These are phyloP conservation scores for Papilio polyxenes DNA, from an alignment of 1,140 invertebrate species.

Conservation along the genomic window DNA sequence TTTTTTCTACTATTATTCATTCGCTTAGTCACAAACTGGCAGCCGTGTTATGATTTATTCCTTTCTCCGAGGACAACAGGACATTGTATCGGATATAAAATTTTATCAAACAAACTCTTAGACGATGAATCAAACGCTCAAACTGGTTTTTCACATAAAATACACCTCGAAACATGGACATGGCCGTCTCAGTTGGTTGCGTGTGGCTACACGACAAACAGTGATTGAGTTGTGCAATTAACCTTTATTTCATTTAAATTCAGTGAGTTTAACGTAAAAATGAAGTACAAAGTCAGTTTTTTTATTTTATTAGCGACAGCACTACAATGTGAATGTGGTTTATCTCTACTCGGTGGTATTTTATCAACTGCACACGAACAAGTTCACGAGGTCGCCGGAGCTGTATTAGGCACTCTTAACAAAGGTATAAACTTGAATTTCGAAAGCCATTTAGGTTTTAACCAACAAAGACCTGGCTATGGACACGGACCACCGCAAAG, in stretches of 20 bases:
- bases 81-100: not conserved
- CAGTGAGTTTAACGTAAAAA: conserved; percentile 38
- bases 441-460: conserved; percentile 39
- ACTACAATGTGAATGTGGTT: conserved; percentile 45
- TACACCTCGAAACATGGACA: conserved; percentile 28
- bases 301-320: conserved; percentile 46
- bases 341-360: conserved; percentile 46
- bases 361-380: conserved; percentile 42
- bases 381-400: conserved; percentile 45
- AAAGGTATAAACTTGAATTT: conserved; percentile 47
- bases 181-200: conserved; percentile 31
- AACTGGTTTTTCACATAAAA: conserved; percentile 36
- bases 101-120: conserved; percentile 27
- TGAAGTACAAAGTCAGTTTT: conserved; percentile 44
- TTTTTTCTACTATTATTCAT: not conserved
- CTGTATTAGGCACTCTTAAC: conserved; percentile 42
- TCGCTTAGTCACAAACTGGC: not conserved
- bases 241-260: conserved; percentile 8
- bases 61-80: conserved; percentile 8
- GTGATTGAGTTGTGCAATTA: conserved; percentile 11
- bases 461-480: conserved; percentile 31
- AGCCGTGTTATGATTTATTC: not conserved
- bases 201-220: conserved; percentile 23
- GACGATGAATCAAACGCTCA: conserved; percentile 37
- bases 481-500: conserved; percentile 18